Percentiles rank a stretch among this genome's conserved stretches.
These are phyloP conservation scores for Ophion ellenae DNA, from an alignment of 2,888 invertebrate species.

Conservation along the genomic window DNA sequence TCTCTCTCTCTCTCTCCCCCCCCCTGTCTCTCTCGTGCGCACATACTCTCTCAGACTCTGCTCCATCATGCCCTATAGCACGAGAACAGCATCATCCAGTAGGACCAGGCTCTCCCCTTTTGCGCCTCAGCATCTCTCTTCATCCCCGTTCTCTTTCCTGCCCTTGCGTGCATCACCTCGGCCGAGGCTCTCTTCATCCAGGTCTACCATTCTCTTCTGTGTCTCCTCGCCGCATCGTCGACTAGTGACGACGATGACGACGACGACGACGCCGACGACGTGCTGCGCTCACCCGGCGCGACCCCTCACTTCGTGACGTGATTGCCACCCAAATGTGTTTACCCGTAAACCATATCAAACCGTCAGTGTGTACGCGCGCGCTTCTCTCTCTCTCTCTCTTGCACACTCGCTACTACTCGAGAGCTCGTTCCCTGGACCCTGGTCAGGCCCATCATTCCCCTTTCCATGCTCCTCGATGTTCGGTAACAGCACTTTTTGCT, in stretches of 20 bases:
- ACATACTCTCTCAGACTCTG: slow-evolving; percentile 29
- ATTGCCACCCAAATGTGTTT: slow-evolving; percentile 83
- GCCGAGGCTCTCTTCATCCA: slow-evolving; percentile 62
- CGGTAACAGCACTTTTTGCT: slow-evolving; percentile 34
- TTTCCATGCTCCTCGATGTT: slow-evolving; percentile 37
- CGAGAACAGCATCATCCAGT: slow-evolving; percentile 25
- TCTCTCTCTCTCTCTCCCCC: not conserved
- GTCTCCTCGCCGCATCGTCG: slow-evolving; percentile 55
- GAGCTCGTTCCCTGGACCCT: slow-evolving; percentile 19
- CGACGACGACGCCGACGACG: slow-evolving; percentile 1
- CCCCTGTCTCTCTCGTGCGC: not conserved
- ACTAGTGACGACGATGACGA: slow-evolving; percentile 38
- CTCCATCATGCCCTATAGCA: slow-evolving; percentile 46
- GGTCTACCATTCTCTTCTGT: slow-evolving; percentile 54
- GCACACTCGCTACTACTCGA: slow-evolving; percentile 61
- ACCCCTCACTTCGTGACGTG: slow-evolving; percentile 79
- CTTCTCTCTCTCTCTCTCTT: slow-evolving; percentile 48
- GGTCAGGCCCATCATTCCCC: slow-evolving; percentile 37
- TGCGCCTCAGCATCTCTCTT: not conserved
- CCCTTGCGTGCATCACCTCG: slow-evolving; percentile 58
- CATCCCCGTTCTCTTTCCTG: not conserved
- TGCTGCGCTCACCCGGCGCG: slow-evolving; percentile 3
- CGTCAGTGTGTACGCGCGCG: slow-evolving; percentile 73
- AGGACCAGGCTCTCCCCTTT: slow-evolving; percentile 13
- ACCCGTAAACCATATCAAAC: slow-evolving; percentile 83